These are phyloP conservation scores for Dryas iulia DNA, from an alignment of 1,140 invertebrate genomes.

Conservation along the genomic window DNA sequence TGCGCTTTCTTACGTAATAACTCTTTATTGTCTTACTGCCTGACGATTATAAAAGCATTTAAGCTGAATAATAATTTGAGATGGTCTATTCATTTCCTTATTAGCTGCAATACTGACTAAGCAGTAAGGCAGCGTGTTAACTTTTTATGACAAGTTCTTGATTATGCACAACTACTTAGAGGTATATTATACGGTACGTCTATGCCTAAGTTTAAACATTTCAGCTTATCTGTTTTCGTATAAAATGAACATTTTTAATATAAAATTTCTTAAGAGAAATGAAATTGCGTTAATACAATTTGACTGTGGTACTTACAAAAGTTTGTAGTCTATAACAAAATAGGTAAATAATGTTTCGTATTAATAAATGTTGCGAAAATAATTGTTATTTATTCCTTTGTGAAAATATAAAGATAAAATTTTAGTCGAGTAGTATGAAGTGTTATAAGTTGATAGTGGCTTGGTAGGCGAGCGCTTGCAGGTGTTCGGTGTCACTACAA, in stretches of 20 bases:
- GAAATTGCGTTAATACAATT: no score
- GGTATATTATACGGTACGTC: no score
- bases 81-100: background rate
- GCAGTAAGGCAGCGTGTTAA: background rate
- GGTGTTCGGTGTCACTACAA: conserved; percentile 68
- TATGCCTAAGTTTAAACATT: no score
- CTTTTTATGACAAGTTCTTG: background rate
- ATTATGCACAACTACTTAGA: background rate
- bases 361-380: no score
- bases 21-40: conserved; percentile 55
- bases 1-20: conserved; percentile 57
- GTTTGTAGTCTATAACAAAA: no score
- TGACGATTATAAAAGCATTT: conserved; percentile 31
- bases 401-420: background rate
- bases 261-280: no score
- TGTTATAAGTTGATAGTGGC: conserved; percentile 24
- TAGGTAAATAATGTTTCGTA: no score
- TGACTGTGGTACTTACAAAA: no score
- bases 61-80: background rate
- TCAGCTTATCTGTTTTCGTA: no score
- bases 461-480: conserved; percentile 51
- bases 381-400: background rate
- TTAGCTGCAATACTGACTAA: background rate
- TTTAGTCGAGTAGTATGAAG: background rate
- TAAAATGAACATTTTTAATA: no score